Conservation (phyloP, 2,797 vertebrate genomes). For the Dipus sagitta region DNA sequence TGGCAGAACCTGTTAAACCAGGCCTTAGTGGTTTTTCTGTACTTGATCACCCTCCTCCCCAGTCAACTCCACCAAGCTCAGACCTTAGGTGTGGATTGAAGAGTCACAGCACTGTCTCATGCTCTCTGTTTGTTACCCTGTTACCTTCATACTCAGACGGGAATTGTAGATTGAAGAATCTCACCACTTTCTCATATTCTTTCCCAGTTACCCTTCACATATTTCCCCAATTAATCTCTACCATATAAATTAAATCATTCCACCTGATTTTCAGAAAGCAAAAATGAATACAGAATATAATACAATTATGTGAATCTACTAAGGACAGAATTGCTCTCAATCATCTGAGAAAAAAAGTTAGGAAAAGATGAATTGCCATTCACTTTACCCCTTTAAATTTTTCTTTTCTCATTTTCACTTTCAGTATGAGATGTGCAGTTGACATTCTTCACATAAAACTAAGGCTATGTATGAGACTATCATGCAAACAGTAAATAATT, state of each 20-base stretch:
- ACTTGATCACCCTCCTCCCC: neutral
- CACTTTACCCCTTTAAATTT: neutral
- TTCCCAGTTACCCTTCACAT: neutral
- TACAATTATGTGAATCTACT: neutral
- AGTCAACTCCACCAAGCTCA: neutral
- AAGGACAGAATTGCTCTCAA: neutral
- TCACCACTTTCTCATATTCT: neutral
- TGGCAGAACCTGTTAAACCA: neutral
- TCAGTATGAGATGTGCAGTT: neutral
- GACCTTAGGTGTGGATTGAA: neutral
- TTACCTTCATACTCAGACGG: neutral
- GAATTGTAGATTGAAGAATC: neutral
- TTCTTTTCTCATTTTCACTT: neutral
- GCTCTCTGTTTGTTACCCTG: too few species aligned
- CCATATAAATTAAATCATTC: accelerated
- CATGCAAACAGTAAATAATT: neutral
- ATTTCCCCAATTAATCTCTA: neutral
- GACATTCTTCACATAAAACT: neutral
- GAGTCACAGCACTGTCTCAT: neutral
- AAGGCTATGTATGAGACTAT: neutral
- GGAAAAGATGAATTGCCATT: neutral
- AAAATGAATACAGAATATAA: neutral
- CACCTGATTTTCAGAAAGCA: neutral
- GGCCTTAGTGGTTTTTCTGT: neutral
- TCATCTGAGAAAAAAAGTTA: neutral